Base-by-base conservation (phyloP, 1,140 invertebrate genomes). In the Drosophila aff. region DNA sequence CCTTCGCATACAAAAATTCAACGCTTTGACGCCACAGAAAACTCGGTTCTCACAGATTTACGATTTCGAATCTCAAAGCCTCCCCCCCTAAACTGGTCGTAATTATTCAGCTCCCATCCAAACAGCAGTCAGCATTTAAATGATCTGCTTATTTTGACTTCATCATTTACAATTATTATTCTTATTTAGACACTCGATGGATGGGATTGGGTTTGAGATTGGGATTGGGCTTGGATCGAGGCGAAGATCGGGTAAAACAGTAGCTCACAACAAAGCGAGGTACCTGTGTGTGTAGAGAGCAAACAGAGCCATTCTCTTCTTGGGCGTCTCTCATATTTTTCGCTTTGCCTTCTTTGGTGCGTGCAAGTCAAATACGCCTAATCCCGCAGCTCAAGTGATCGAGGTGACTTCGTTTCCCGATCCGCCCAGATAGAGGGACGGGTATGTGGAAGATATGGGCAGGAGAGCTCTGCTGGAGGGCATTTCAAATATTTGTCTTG, bases 321-420 rank as follows among this genome's bases (percentile, higher is more conserved):
- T 11, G n/a, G 44, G 31, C 36, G 28, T 43, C 61, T 77, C 23
- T 38, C 31, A 55, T 23, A 55, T 66, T 31, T 82, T 64, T 71
- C 59, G 71, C 57, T 72, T 72, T 72, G 69, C 67, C 59, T 60
- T 79, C 79, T 63, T 33, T 75, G 84, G 78, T 89, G 85, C 86
- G 85, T 90, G 87, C 83, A 90, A 91, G 69, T 83, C 86, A 91
- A 91, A 91, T 91, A 91, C 82, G 87, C 89, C 86, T 91, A 91
- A 91, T 91, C 86, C 87, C 82, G 82, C 82, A 90, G 82, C 85
- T 92, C 90, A 92, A 92, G 91, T 91, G 90, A 90, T 92, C 79
- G 80, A 86, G 90, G 90, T 84, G 89, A 91, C 87, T 91, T 86
- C 68, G 77, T 83, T 91, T 84, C 77, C 73, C 71, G 90, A 81